Base-by-base conservation (phyloP, 2,797 vertebrate species). In the Esox masquinongy region DNA sequence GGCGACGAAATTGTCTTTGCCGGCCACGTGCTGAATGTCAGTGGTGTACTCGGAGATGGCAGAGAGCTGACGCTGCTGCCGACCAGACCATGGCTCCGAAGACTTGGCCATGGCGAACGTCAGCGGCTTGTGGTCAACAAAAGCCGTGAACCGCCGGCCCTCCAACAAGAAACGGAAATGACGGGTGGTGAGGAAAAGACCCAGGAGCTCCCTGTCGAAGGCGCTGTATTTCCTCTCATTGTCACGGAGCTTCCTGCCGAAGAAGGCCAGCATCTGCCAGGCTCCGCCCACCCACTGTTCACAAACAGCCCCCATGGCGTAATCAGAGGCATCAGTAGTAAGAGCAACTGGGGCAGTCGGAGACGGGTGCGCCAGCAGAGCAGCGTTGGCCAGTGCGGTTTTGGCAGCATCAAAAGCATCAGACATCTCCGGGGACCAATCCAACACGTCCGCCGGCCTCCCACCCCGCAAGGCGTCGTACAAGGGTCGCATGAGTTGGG, bases 291-390 rank as follows among this genome's bases (percentile, higher is more conserved):
- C 70, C 70, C 47, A 59, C 53, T 76, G 67, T 16, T 79, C 36
- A 0, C 70, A 29, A 53, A n/a, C n/a, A n/a, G n/a, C n/a, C n/a
- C n/a, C n/a, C n/a, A n/a, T n/a, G n/a, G n/a, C 15, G 16, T 64
- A 70, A 12, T 76, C 80, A 2, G 53, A 79, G 1, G 74, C 75
- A 12, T 78, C 66, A 1, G 47, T 64, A 19, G 49, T 71, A 63
- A 81, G 43, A 4, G 70, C 31, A 31, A 74, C 59, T 0, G 12
- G 63, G 4, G 66, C 56, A 3, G 8, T 26, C 3, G 31, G 70
- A 5, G 24, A 49, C 47, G 47, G 47, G 47, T 49, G 47, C 47
- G 47, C 47, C 47, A 49, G 47, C 14, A 49, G 47, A 49, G 47
- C 47, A 49, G 47, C 47, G 47, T 49, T 49, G 47, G 47, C 47